These are phyloP conservation scores for Neolamprologus variostigma DNA, from an alignment of 2,113 vertebrate genomes.

Conservation along the genomic window DNA sequence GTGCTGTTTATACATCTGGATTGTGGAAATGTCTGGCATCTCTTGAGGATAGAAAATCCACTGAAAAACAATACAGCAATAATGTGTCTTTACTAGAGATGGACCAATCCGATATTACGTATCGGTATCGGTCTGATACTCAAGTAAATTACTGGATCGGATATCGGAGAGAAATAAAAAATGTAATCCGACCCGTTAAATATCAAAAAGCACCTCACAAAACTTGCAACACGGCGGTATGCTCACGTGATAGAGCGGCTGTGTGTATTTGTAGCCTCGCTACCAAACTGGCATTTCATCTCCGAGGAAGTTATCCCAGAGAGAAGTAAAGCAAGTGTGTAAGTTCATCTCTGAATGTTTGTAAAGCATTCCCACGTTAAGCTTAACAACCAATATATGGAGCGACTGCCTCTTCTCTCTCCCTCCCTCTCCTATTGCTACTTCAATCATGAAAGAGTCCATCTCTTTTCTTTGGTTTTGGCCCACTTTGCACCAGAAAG, in stretches of 20 bases:
- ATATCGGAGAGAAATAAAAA: not conserved
- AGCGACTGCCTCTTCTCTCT: not conserved
- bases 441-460: too few relatives aligned
- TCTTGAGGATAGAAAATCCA: not conserved
- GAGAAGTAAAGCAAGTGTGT: too few relatives aligned
- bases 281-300: not conserved
- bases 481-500: rapidly evolving
- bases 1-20: not conserved
- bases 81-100: not conserved
- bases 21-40: not conserved
- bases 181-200: rapidly evolving
- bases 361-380: too few relatives aligned
- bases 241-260: rapidly evolving
- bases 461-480: too few relatives aligned
- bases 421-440: rapidly evolving
- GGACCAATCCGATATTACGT: rapidly evolving
- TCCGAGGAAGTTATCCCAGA: too few relatives aligned
- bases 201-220: not conserved
- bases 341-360: too few relatives aligned
- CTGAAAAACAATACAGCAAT: not conserved
- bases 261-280: too few relatives aligned
- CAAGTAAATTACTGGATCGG: not conserved
- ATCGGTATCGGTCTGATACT: rapidly evolving
- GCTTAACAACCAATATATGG: too few relatives aligned
- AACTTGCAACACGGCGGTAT: rapidly evolving